Evolutionary conservation across 2,797 vertebrate genomes (phyloP), one percentile per base, ranked within the genome.

Genomic region (Megalops cyprinoides): DNA sequence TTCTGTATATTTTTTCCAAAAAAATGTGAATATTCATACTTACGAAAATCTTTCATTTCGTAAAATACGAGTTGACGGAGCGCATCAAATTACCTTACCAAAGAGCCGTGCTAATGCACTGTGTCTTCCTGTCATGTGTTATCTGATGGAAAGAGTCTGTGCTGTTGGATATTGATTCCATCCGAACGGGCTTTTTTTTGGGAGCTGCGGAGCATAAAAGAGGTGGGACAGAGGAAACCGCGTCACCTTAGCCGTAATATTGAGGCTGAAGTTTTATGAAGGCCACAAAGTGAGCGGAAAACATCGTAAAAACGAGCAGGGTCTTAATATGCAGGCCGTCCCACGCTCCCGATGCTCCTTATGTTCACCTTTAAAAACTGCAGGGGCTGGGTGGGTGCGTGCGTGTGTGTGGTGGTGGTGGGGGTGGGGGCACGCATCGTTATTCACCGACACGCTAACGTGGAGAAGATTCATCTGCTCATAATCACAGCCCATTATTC

Each of bases 401-500:
- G n/a, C n/a, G n/a, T n/a, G n/a, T n/a, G n/a, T n/a, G n/a, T n/a
- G n/a, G n/a, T n/a, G n/a, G n/a, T n/a, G n/a, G 49, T 20, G 25
- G 18, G 53, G 18, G 77, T 76, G 65, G 42, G 39, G 67, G 46
- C 28, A n/a, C 37, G 6, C 67, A 60, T 84, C 84, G 75, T 74
- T 85, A 84, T 83, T 84, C 84, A 53, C 28, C 69, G 77, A 79
- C 77, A 25, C 39, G 28, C 62, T 46, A 23, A 39, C n/a, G 58
- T 44, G 42, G 10, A 76, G 34, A 81, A 74, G 28, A 34, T 56
- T 77, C 78, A 78, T 79, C 69, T 28, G 18, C 81, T 80, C 74
- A 71, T 81, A 83, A 83, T 84, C 62, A 84, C 83, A 73, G 77
- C 53, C n/a, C 25, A 71, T 85, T 82, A 85, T 87, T 85, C 76